Percentiles rank a stretch among this genome's conserved stretches.
These are phyloP conservation scores for Pelochelys cantorii DNA, from an alignment of 2,797 vertebrate species.

Conservation along the genomic window DNA sequence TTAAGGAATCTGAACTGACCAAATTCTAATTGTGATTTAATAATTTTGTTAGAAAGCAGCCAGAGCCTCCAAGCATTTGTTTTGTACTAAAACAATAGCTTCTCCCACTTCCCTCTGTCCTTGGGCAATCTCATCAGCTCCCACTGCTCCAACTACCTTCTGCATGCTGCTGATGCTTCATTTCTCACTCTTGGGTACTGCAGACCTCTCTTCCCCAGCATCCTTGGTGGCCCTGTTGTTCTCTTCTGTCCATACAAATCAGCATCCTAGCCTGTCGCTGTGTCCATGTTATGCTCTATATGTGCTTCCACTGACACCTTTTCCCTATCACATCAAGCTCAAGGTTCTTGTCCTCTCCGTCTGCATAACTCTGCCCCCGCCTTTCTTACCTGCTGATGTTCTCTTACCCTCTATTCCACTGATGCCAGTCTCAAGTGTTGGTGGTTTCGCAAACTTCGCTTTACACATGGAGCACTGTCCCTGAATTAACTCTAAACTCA, in stretches of 20 bases:
- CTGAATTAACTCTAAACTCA: not conserved
- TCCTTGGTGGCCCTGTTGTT: not conserved
- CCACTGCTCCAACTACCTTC: not conserved
- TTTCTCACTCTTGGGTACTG: not conserved
- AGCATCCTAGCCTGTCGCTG: not conserved
- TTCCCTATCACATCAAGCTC: not conserved
- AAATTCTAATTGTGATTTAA: constrained; percentile 5
- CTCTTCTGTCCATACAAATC: not conserved
- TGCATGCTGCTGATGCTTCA: not conserved
- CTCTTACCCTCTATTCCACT: not conserved
- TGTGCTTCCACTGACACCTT: not conserved
- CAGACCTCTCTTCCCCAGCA: not conserved
- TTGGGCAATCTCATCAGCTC: not conserved
- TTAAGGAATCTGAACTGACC: not conserved
- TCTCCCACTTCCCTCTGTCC: not conserved
- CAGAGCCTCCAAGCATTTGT: not conserved
- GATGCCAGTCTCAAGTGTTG: not conserved
- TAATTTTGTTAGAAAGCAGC: not conserved
- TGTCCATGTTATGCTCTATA: not conserved
- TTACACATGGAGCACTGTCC: not conserved
- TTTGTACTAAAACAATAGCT: not conserved
- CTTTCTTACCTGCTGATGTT: not conserved
- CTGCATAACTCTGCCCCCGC: not conserved
- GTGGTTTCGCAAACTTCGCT: not conserved
- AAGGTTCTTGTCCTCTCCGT: not conserved